A percentile compares a stretch with the other conserved stretches of the same genome.
phyloP scores from a whole-genome alignment of 2,797 vertebrate genomes.

The Poliocrania exsul region DNA sequence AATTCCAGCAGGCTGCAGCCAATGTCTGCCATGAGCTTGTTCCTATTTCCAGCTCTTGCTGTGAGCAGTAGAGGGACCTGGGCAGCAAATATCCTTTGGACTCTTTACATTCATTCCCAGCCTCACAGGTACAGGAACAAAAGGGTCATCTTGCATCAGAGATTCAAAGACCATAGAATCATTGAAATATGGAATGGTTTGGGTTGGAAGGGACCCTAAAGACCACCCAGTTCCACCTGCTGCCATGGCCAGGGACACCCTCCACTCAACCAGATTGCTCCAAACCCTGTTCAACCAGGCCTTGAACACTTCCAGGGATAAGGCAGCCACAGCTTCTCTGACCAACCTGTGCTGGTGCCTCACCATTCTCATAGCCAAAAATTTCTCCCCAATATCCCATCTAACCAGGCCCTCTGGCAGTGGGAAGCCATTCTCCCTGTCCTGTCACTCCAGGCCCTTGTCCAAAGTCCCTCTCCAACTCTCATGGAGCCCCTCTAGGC shows the following conservation, averaged over 20 bases:
- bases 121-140: not conserved
- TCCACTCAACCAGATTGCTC: accelerated
- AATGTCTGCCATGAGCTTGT: not conserved
- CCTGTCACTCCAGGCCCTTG: not conserved
- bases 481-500: not conserved
- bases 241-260: not conserved
- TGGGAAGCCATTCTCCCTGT: not conserved
- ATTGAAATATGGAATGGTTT: not conserved
- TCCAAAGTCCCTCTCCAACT: not conserved
- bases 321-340: not conserved
- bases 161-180: not conserved
- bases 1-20: not conserved
- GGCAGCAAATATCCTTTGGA: not conserved
- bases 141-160: not conserved
- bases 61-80: not conserved
- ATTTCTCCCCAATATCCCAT: not conserved
- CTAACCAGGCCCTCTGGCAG: accelerated
- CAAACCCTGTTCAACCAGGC: accelerated
- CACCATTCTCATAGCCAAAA: accelerated
- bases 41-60: not conserved
- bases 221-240: accelerated
- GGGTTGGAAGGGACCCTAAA: not conserved
- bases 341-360: not conserved
- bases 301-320: not conserved
- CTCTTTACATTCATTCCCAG: not conserved